phyloP scores from a whole-genome alignment of 1,140 invertebrate genomes.

The Pomacea maculata region DNA sequence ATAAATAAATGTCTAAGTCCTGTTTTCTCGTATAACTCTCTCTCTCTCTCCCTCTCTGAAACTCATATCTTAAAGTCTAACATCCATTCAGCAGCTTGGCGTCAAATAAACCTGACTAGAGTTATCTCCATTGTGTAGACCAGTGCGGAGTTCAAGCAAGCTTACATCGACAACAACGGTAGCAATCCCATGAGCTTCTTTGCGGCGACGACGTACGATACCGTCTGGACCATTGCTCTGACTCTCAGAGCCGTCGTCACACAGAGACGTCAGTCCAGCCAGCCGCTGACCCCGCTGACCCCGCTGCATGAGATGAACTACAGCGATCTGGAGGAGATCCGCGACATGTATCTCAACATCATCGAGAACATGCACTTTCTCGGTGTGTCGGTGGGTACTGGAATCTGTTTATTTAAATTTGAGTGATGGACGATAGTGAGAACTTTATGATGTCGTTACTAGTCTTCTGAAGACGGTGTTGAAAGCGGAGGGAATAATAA shows the following conservation, averaged over 20 bases:
- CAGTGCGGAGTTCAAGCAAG: conserved; percentile 74
- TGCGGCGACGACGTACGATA: conserved; percentile 85
- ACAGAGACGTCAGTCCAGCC: conserved; percentile 18
- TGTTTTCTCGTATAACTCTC: neutral
- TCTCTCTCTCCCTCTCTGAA: neutral
- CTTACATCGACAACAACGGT: conserved; percentile 70
- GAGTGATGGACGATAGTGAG: no score
- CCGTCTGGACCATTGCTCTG: conserved; percentile 86
- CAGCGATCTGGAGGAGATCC: conserved; percentile 73
- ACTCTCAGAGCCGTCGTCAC: conserved; percentile 70
- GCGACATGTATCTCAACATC: conserved; percentile 74
- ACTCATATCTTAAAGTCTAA: neutral
- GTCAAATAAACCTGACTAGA: neutral
- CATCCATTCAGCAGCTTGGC: neutral
- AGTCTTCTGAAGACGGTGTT: no score
- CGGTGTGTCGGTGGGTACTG: conserved; percentile 1
- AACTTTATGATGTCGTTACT: no score
- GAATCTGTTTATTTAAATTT: neutral
- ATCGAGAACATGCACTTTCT: conserved; percentile 67
- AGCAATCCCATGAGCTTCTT: conserved; percentile 70
- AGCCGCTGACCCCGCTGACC: conserved; percentile 42
- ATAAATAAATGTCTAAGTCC: neutral
- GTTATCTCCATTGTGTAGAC: conserved; percentile 68
- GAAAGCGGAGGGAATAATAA: no score
- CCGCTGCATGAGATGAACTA: conserved; percentile 76